Conservation (phyloP, 1,140 invertebrate genomes). For the Amyelois transitella region DNA sequence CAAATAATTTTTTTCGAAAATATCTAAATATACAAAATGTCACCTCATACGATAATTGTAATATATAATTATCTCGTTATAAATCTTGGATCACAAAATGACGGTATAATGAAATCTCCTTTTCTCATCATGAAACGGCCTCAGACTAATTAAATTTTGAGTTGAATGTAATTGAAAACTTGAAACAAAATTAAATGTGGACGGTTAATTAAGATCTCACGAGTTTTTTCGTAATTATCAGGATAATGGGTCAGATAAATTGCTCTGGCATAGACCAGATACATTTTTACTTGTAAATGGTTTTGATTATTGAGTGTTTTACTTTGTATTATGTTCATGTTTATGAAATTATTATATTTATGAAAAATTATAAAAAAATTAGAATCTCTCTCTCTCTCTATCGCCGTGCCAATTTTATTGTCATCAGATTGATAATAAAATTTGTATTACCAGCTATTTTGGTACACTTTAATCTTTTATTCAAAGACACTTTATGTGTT, state of each 20-base stretch:
- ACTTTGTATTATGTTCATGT: too few relatives aligned
- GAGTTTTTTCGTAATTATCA: slow-evolving; percentile 4
- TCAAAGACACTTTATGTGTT: too few relatives aligned
- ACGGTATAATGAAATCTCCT: slow-evolving; percentile 9
- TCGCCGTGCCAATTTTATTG: too few relatives aligned
- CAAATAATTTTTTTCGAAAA: neutral
- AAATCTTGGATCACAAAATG: neutral
- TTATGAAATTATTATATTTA: too few relatives aligned
- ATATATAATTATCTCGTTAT: neutral
- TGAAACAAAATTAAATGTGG: slow-evolving; percentile 14
- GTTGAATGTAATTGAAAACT: slow-evolving; percentile 13
- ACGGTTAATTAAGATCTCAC: slow-evolving; percentile 17
- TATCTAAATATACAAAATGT: neutral
- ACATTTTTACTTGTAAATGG: neutral
- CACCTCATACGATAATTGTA: neutral
- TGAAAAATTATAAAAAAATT: too few relatives aligned
- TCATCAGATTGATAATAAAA: too few relatives aligned
- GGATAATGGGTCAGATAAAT: neutral
- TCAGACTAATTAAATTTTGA: slow-evolving; percentile 21
- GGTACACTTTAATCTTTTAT: too few relatives aligned
- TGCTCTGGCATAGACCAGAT: neutral
- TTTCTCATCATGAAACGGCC: slow-evolving; percentile 5
- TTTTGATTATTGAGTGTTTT: neutral
- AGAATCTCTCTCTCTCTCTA: too few relatives aligned
- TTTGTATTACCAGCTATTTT: too few relatives aligned